Percentiles rank a stretch among this genome's conserved stretches.
phyloP scores from a whole-genome alignment of 2,113 vertebrate species.

The Emydocephalus ijimae region DNA sequence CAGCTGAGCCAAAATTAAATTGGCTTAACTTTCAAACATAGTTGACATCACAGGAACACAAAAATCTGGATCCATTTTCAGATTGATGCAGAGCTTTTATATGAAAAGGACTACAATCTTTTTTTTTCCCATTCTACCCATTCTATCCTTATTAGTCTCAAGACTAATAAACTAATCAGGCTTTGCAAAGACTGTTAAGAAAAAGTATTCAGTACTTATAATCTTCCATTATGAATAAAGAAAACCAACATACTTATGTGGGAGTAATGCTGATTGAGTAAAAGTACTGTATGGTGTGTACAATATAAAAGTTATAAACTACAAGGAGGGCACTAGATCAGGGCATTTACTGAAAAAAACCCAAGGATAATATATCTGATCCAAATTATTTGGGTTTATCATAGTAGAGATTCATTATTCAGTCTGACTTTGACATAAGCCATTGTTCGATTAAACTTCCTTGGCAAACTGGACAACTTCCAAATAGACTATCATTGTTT shows the following conservation, averaged over 20 bases:
- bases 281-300: not conserved
- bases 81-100: not conserved
- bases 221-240: not conserved
- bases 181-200: not conserved
- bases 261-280: not conserved
- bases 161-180: not conserved
- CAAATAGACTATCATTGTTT: constrained; percentile 2
- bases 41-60: not conserved
- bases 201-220: not conserved
- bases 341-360: fast-evolving
- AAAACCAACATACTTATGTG: not conserved
- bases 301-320: not conserved
- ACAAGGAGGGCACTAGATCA: not conserved
- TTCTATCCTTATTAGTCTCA: not conserved
- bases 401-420: not conserved
- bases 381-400: not conserved
- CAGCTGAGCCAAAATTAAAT: not conserved
- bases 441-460: constrained; percentile 1
- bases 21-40: not conserved
- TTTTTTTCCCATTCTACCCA: not conserved
- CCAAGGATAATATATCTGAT: not conserved
- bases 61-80: not conserved
- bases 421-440: not conserved
- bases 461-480: not conserved
- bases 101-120: not conserved